Conservation (phyloP, 2,113 vertebrate species). For the Scomber scombrus region DNA sequence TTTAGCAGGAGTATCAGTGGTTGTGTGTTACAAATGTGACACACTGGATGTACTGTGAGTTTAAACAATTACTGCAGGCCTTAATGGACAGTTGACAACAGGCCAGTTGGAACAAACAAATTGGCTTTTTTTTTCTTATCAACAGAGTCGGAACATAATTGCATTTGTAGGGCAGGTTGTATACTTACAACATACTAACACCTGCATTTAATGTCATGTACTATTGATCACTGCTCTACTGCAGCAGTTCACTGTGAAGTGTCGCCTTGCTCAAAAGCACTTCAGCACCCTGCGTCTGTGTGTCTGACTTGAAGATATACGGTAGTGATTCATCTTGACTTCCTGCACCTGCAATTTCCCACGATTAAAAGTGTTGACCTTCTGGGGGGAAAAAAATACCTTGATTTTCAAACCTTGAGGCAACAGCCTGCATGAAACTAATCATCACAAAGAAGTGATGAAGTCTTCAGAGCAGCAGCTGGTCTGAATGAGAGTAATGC, state of each 20-base stretch:
- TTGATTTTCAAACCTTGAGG: slow-evolving; percentile 8
- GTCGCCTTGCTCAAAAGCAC: slow-evolving; percentile 24
- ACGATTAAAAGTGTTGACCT: slow-evolving; percentile 13
- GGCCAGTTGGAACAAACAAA: not conserved
- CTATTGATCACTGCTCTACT: not conserved
- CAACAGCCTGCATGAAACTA: not conserved
- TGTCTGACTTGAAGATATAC: not conserved
- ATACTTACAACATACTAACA: not conserved
- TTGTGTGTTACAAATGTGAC: not conserved
- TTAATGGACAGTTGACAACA: not conserved
- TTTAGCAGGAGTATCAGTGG: not conserved
- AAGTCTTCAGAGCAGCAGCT: not conserved
- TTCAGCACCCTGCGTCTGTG: not conserved
- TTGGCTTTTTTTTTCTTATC: not conserved
- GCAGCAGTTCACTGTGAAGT: not conserved
- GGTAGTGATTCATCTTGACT: slow-evolving; percentile 10
- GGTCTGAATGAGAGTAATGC: slow-evolving; percentile 1
- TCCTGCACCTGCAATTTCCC: not conserved
- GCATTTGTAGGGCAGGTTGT: not conserved
- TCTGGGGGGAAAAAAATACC: not conserved
- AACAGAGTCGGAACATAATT: not conserved
- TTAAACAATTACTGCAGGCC: not conserved
- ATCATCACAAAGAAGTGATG: not conserved
- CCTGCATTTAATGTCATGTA: not conserved
- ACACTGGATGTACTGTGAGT: not conserved